Percentiles rank a stretch among this genome's conserved stretches.
Conservation (phyloP, 2,797 vertebrate species). For the Spinibarbus caldwelli region DNA sequence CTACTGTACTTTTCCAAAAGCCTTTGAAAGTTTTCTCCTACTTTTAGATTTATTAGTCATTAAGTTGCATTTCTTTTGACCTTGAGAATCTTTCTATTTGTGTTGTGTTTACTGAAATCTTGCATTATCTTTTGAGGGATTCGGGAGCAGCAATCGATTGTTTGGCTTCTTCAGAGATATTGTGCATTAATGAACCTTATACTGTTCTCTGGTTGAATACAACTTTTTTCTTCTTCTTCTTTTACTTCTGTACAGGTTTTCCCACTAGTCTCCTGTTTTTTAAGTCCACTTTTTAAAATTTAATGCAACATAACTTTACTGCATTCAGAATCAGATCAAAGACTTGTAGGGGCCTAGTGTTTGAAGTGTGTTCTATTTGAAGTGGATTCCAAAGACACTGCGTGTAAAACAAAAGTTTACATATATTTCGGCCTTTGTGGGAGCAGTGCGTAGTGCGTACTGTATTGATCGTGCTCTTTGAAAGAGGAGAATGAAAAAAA, state of each 20-base stretch:
- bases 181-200: constrained; percentile 64
- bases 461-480: constrained; percentile 75
- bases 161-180: constrained; percentile 66
- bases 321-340: constrained; percentile 85
- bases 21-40: no score
- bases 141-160: constrained; percentile 59
- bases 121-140: constrained; percentile 57
- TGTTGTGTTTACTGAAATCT: constrained; percentile 59
- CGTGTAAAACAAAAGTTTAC: constrained; percentile 88
- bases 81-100: constrained; percentile 49
- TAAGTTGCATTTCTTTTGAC: constrained; percentile 49
- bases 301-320: constrained; percentile 84
- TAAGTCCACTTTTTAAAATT: constrained; percentile 80
- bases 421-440: constrained; percentile 81
- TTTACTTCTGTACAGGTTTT: constrained; percentile 66
- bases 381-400: constrained; percentile 82
- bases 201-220: constrained; percentile 68
- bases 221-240: constrained; percentile 64
- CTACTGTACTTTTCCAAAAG: no score
- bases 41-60: constrained; percentile 53
- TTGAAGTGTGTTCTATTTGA: constrained; percentile 87
- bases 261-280: constrained; percentile 74
- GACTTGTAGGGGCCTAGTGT: constrained; percentile 73
- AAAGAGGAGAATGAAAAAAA: constrained; percentile 69
- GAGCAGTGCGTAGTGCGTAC: constrained; percentile 70